phyloP scores from a whole-genome alignment of 2,113 vertebrate species.

The Spheniscus mendiculus region DNA sequence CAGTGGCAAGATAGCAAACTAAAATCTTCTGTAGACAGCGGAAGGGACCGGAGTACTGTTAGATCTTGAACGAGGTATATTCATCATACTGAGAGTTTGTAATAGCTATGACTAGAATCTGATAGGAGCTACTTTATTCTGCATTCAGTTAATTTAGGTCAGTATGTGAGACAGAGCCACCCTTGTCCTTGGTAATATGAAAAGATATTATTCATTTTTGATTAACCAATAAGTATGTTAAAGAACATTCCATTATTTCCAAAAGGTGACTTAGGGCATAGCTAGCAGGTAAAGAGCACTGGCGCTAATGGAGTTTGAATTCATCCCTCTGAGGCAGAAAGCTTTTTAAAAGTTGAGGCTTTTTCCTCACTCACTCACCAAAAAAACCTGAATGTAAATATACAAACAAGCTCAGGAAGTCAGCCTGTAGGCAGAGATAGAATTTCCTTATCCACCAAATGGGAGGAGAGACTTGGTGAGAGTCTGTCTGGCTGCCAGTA shows the following conservation, averaged over 20 bases:
- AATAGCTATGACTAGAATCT: background rate
- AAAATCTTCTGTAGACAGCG: background rate
- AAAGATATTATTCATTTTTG: background rate
- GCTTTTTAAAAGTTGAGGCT: background rate
- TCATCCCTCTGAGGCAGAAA: background rate
- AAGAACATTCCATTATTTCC: background rate
- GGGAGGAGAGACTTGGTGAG: background rate
- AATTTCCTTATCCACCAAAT: background rate
- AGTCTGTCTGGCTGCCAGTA: background rate
- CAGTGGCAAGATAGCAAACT: background rate
- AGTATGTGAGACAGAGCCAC: background rate
- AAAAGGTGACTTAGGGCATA: background rate
- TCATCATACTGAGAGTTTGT: background rate
- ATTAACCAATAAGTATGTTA: slow-evolving; percentile 10
- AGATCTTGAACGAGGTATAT: background rate
- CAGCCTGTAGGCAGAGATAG: background rate
- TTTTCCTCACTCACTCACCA: background rate
- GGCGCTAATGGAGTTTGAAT: background rate
- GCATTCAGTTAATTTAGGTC: background rate
- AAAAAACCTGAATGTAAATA: background rate
- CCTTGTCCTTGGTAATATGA: background rate
- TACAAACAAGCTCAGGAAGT: background rate
- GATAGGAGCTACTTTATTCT: background rate
- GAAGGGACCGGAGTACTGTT: background rate
- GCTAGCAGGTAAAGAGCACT: background rate